These are phyloP conservation scores for Molanna angustata DNA, from an alignment of 2,888 invertebrate species.

Conservation along the genomic window DNA sequence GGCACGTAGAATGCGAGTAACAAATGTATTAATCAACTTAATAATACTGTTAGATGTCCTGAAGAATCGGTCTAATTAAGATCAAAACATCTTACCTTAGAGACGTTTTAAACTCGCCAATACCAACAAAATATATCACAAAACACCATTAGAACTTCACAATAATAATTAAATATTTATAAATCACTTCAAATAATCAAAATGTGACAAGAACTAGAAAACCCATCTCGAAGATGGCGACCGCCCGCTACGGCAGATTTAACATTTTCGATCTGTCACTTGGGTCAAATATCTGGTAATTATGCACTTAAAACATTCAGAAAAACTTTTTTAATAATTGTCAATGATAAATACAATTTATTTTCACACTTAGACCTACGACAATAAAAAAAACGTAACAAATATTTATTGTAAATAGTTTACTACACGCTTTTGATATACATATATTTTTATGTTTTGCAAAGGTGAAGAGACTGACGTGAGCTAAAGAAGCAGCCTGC, in stretches of 20 bases:
- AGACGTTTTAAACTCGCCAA: constrained; percentile 31
- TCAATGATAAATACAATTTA: constrained; percentile 12
- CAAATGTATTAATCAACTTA: neutral
- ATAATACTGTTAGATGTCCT: constrained; percentile 9
- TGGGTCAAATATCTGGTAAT: constrained; percentile 20
- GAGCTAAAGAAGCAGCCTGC: constrained; percentile 30
- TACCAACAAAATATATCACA: constrained; percentile 31
- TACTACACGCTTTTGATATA: constrained; percentile 29
- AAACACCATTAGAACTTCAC: constrained; percentile 23
- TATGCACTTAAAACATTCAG: constrained; percentile 17
- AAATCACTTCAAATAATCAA: constrained; percentile 29
- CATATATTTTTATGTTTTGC: constrained; percentile 30
- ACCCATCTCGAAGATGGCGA: constrained; percentile 60
- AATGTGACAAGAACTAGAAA: constrained; percentile 42
- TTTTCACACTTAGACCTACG: constrained; percentile 19
- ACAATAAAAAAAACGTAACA: constrained; percentile 26
- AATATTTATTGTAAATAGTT: constrained; percentile 27
- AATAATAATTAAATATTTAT: constrained; percentile 19
- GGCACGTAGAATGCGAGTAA: neutral
- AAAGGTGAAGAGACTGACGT: constrained; percentile 32
- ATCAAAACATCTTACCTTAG: constrained; percentile 24
- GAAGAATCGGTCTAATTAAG: constrained; percentile 20
- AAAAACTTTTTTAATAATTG: constrained; percentile 18
- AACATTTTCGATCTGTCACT: constrained; percentile 31
- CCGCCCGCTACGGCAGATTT: constrained; percentile 43